Evolutionary conservation across 2,888 invertebrate genomes (phyloP).

Genomic region (Agriopis aurantiaria): DNA sequence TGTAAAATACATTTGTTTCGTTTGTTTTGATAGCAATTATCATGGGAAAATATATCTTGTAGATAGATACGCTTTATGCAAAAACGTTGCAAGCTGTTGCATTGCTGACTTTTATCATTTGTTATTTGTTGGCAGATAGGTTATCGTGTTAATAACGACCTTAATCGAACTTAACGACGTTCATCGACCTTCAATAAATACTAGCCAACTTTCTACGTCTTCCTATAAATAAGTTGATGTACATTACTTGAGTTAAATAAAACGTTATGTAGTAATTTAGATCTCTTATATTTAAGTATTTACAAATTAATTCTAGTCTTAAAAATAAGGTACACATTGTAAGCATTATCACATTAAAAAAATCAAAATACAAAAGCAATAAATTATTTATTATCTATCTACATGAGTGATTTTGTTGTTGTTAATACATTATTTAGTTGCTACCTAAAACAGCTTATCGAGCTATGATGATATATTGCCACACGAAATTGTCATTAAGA

Average conservation of each 20-base stretch:
- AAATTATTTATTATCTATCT: slow-evolving; percentile 26
- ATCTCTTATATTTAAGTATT: slow-evolving; percentile 47
- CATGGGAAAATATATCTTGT: not conserved
- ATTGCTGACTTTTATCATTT: slow-evolving; percentile 4
- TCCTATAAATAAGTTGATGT: slow-evolving; percentile 31
- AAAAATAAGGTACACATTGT: slow-evolving; percentile 25
- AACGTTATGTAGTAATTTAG: slow-evolving; percentile 32
- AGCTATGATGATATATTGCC: not conserved
- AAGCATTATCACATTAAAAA: slow-evolving; percentile 23
- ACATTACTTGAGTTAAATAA: slow-evolving; percentile 25
- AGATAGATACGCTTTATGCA: not conserved
- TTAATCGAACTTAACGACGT: no score
- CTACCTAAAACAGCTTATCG: not conserved
- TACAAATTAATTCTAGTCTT: slow-evolving; percentile 49
- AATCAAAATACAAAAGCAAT: slow-evolving; percentile 22
- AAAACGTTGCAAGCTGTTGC: not conserved
- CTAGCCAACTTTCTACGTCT: slow-evolving; percentile 31
- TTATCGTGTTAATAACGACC: slow-evolving; percentile 13
- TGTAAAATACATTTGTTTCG: no score
- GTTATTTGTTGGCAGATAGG: slow-evolving; percentile 1
- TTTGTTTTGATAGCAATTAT: not conserved
- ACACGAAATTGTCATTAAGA: slow-evolving; percentile 41
- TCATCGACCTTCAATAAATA: not conserved
- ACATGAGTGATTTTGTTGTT: slow-evolving; percentile 23
- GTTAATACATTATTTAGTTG: not conserved